Percentiles rank a stretch among this genome's conserved stretches.
phyloP scores from a whole-genome alignment of 2,797 vertebrate genomes.

The Silurus aristotelis region DNA sequence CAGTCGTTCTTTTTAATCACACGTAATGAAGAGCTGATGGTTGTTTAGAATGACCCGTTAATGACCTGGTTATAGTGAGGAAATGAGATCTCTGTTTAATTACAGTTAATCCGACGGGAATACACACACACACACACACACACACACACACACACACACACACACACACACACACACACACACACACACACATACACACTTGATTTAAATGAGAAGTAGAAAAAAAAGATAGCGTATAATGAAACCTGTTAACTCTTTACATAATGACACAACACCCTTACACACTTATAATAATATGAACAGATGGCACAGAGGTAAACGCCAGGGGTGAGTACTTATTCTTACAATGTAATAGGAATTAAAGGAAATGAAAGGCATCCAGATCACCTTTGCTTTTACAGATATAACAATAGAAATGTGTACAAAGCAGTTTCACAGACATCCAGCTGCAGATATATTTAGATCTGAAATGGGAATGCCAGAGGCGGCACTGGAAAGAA shows the following conservation, averaged over 20 bases:
- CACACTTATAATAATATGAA: not conserved
- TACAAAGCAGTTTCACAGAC: not conserved
- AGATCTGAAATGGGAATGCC: not conserved
- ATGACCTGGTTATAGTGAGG: conserved; percentile 34
- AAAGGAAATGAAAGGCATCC: not conserved
- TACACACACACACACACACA: not conserved
- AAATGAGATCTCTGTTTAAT: conserved; percentile 46
- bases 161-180: no score
- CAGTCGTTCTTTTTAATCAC: conserved; percentile 31
- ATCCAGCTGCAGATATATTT: not conserved
- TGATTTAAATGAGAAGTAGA: not conserved
- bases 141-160: no score
- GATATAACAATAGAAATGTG: not conserved
- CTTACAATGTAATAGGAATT: not conserved
- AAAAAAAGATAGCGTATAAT: not conserved
- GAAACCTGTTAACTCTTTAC: not conserved
- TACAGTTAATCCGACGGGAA: conserved; percentile 24
- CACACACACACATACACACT: not conserved
- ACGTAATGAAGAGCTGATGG: conserved; percentile 40
- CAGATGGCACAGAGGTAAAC: not conserved
- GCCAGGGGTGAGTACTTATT: not conserved
- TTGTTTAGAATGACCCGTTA: conserved; percentile 30
- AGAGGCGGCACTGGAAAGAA: not conserved
- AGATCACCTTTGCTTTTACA: not conserved
- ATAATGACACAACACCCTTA: not conserved